phyloP scores from a whole-genome alignment of 2,113 vertebrate species.

The Sapayoa aenigma region DNA sequence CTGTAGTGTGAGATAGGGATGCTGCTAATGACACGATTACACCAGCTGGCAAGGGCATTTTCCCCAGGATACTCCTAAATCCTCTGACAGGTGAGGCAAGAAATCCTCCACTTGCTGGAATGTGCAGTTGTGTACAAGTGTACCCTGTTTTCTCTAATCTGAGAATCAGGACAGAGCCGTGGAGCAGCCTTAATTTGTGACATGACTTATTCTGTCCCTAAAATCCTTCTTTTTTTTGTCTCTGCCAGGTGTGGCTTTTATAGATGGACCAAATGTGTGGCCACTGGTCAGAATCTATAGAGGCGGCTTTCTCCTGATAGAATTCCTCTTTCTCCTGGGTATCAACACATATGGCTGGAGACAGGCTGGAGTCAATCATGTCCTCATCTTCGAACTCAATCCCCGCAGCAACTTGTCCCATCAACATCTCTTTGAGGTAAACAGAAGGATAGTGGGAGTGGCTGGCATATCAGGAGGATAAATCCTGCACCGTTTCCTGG shows the following conservation, averaged over 20 bases:
- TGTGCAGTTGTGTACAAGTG: fast-evolving
- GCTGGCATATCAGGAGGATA: not conserved
- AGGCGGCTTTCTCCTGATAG: constrained; percentile 95
- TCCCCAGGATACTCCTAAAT: not conserved
- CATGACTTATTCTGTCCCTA: not conserved
- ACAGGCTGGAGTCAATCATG: constrained; percentile 94
- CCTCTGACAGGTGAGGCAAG: not conserved
- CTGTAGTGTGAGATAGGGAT: not conserved
- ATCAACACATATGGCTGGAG: constrained; percentile 97
- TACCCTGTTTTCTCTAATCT: not conserved
- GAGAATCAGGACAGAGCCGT: not conserved
- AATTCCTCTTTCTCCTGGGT: constrained; percentile 96
- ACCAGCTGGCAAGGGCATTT: not conserved
- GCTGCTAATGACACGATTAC: not conserved
- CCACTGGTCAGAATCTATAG: constrained; percentile 94
- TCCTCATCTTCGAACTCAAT: constrained; percentile 96
- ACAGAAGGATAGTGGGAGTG: not conserved
- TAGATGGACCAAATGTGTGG: constrained; percentile 81
- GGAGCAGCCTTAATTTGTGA: not conserved
- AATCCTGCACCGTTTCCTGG: not conserved
- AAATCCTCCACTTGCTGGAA: not conserved
- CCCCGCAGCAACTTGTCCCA: constrained; percentile 95
- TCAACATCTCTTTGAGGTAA: constrained; percentile 97
- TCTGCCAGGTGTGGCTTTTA: constrained; percentile 81
- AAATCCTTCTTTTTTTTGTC: not conserved